Evolutionary conservation across 2,888 invertebrate species (phyloP), one percentile per base, ranked within the genome.

Genomic region (Timandra comae): DNA sequence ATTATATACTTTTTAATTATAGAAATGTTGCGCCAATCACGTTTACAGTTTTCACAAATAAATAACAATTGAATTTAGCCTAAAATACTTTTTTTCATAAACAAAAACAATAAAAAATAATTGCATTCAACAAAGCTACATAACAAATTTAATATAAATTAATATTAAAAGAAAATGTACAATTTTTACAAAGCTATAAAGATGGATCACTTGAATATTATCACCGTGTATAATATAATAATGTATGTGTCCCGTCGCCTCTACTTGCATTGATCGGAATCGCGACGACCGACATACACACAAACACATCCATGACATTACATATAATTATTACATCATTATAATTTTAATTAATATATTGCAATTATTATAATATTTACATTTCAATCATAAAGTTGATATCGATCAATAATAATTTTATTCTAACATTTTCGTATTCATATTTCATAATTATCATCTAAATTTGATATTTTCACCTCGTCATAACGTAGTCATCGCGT

Each of bases 91-190:
- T 70, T 74, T 77, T 81, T 74, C 70, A 82, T 80, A 81, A 79
- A 82, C 77, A 85, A 84, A 24, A 85, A 84, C 82, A 84, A 82
- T 82, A 82, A 82, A 82, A 80, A 82, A 82, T 82, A 84, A 81
- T 85, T 80, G 84, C 80, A 84, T 85, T 81, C 79, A 84, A 84
- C 84, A 82, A 82, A 84, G 84, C 84, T 81, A 81, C 72, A 81
- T 84, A 85, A 84, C 84, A 85, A 84, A 81, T 82, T 79, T 78
- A 79, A 81, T 82, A 84, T 84, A 84, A 85, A 82, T 84, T 82
- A 85, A 80, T 72, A 56, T 66, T 82, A 79, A 78, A 76, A 73
- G 73, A 75, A 75, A 84, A 84, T 84, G 72, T 85, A 85, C 82
- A 84, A 60, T 79, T 82, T 80, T 73, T 82, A 85, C 81, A 82